Conservation (phyloP, 2,888 invertebrate species). For the Gnatocerus cornutus region DNA sequence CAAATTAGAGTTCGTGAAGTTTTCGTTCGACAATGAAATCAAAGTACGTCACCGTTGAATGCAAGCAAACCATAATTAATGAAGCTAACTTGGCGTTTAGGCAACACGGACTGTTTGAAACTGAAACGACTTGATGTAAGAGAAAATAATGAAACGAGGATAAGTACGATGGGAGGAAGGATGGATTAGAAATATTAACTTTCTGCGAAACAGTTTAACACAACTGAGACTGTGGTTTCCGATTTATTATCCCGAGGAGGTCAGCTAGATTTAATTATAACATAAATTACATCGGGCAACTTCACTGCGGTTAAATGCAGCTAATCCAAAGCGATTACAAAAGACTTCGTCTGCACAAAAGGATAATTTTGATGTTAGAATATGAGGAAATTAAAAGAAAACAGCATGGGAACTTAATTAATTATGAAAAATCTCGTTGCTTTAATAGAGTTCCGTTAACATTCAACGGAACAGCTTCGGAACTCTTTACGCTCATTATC, state of each 20-base stretch:
- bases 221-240: constrained; percentile 13
- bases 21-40: constrained; percentile 47
- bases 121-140: constrained; percentile 14
- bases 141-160: constrained; percentile 24
- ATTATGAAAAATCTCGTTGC: too few relatives aligned
- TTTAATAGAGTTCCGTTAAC: too few relatives aligned
- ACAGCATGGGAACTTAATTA: too few relatives aligned
- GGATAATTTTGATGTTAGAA: too few relatives aligned
- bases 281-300: constrained; percentile 21
- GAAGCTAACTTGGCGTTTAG: constrained; percentile 44
- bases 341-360: background rate
- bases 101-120: constrained; percentile 38
- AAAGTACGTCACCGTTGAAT: constrained; percentile 46
- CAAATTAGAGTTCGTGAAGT: constrained; percentile 49
- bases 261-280: constrained; percentile 40
- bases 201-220: constrained; percentile 21
- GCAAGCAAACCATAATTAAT: constrained; percentile 50
- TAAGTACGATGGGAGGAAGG: constrained; percentile 8
- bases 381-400: too few relatives aligned
- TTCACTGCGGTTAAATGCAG: background rate
- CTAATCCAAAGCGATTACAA: background rate
- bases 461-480: too few relatives aligned
- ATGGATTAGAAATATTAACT: constrained; percentile 30
- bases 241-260: constrained; percentile 34
- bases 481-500: too few relatives aligned